Evolutionary conservation across 1,140 invertebrate genomes (phyloP), one percentile per base, ranked within the genome.

Genomic region (Neelides sp.): DNA sequence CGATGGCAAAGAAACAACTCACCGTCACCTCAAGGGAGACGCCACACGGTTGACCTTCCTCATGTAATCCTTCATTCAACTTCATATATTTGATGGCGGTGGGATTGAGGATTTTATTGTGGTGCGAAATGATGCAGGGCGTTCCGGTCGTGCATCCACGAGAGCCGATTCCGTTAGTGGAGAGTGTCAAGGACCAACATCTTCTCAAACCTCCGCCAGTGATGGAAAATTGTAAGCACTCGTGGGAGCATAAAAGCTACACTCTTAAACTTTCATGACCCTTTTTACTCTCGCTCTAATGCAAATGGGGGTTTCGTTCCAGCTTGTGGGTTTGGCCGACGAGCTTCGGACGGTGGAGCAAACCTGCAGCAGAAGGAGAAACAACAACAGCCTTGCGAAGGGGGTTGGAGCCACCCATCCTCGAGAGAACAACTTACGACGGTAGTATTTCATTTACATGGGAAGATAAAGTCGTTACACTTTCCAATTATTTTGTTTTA

Each of bases 331-430:
- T 86, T 93, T 71, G 87, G 85, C 35, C 74, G 92, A 46, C 77
- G 92, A 62, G 92, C 92, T 41, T 95, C 90, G 4, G 92, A 97
- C 72, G 92, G 92, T 60, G 91, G 92, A 44, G 91, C 90, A 35
- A 92, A 95, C 74, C 76, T 93, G 30, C 82, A 85, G 56, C 59
- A 55, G 35, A 79, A 82, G 61, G 80, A 77, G 61, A 83, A 79
- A 65, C 78, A 78, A 61, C 75, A 73, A 55, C 66, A 73, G 63
- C 65, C 73, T 57, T 61, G 64, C 50, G 73, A 74, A 55, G 67
- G 79, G 58, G 75, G 77, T 41, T 77, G 75, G 28, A 80, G 77
- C 58, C 72, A 77, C 48, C 59, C 57, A 12, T 57, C 54, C 2
- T 57, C 54, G 13, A 28, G 57, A 20, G 54, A 61, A 32, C 59